phyloP scores from a whole-genome alignment of 2,113 vertebrate genomes.

The Anarhynchus alexandrinus region DNA sequence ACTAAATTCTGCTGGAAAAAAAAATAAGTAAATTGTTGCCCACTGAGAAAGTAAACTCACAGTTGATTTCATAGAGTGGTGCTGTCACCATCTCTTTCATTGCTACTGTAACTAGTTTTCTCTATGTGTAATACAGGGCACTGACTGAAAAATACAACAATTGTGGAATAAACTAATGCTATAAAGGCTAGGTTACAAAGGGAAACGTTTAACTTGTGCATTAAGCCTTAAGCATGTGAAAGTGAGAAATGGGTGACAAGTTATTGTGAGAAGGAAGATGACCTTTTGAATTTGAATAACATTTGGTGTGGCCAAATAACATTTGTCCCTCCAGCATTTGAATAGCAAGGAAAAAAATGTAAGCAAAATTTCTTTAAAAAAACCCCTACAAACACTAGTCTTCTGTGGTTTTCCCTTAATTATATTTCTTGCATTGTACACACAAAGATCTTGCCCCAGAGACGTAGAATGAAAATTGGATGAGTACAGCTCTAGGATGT shows the following conservation, averaged over 20 bases:
- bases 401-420: neutral
- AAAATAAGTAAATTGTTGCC: neutral
- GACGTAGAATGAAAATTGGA: neutral
- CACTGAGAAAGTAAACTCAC: conserved; percentile 4
- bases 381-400: neutral
- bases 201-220: neutral
- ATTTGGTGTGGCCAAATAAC: neutral
- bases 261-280: neutral
- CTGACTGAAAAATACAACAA: neutral
- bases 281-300: neutral
- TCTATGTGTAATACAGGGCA: neutral
- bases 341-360: neutral
- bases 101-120: neutral
- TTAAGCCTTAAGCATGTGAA: neutral
- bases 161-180: neutral
- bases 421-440: neutral
- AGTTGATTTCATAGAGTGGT: conserved; percentile 12
- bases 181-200: neutral
- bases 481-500: neutral
- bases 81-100: neutral
- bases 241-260: neutral
- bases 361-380: neutral
- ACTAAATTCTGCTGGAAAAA: neutral
- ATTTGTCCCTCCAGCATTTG: neutral
- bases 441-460: neutral